Evolutionary conservation across 2,888 invertebrate genomes (phyloP).

Genomic region (Rhingia rostrata): DNA sequence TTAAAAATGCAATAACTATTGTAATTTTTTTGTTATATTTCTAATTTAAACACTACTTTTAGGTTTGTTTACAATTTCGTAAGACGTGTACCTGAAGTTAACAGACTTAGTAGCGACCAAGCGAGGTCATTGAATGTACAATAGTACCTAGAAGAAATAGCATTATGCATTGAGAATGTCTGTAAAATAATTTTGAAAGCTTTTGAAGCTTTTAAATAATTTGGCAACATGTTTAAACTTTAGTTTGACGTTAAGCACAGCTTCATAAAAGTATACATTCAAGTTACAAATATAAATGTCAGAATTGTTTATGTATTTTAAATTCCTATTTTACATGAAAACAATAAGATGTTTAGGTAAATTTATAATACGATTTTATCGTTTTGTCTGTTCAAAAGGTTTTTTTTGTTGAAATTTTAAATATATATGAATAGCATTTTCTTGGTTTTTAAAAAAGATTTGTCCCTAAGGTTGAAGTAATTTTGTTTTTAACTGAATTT

Average conservation of each 20-base stretch:
- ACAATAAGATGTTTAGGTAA: no score
- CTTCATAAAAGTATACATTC: neutral
- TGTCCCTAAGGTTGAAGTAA: no score
- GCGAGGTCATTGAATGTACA: constrained; percentile 59
- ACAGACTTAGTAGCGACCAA: constrained; percentile 18
- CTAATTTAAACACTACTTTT: neutral
- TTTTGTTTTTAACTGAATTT: no score
- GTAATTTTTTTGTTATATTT: neutral
- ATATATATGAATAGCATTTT: no score
- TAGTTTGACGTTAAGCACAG: neutral
- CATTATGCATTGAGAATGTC: constrained; percentile 22
- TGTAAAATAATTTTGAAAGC: constrained; percentile 24
- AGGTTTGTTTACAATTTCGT: neutral
- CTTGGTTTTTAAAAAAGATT: no score
- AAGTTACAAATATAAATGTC: no score
- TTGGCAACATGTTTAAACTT: constrained; percentile 20
- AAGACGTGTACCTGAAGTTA: neutral
- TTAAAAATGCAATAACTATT: neutral
- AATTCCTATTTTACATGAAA: no score
- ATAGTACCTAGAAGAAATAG: constrained; percentile 24
- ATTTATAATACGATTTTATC: no score
- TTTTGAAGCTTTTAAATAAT: constrained; percentile 28
- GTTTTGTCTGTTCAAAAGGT: no score
- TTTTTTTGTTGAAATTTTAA: no score
- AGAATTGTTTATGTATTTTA: no score